A percentile compares a stretch with the other conserved stretches of the same genome.
phyloP scores from a whole-genome alignment of 2,797 vertebrate species.

The Pangasius krempfi region DNA sequence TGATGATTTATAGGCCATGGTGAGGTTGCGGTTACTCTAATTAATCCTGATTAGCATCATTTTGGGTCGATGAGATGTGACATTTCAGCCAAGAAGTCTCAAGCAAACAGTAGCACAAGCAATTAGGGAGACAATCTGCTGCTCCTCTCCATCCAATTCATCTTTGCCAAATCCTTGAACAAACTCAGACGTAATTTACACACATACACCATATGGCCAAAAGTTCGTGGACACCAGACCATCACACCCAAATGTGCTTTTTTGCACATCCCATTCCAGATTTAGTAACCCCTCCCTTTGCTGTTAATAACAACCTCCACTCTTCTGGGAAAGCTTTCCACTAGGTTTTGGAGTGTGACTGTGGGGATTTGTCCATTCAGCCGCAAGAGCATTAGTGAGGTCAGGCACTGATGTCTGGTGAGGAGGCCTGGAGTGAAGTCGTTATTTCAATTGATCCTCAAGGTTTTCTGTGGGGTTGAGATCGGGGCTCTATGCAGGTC shows the following conservation, averaged over 20 bases:
- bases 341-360: neutral
- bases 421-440: neutral
- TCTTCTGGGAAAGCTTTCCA: neutral
- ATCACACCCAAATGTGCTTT: neutral
- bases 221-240: neutral
- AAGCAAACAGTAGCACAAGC: constrained; percentile 63
- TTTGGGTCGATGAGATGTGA: constrained; percentile 64
- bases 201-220: neutral
- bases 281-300: too few relatives aligned
- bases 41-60: constrained; percentile 64
- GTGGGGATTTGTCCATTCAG: neutral
- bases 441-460: neutral
- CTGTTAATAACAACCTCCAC: neutral
- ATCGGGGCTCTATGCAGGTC: neutral
- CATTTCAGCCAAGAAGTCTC: constrained; percentile 68
- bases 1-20: constrained; percentile 22
- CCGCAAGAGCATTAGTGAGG: neutral
- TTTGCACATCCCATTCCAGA: neutral
- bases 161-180: constrained; percentile 53
- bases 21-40: constrained; percentile 57
- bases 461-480: neutral
- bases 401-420: neutral
- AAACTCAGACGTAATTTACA: neutral
- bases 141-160: constrained; percentile 58
- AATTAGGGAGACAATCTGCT: constrained; percentile 72